A percentile compares a stretch with the other conserved stretches of the same genome.
Conservation (phyloP, 2,888 invertebrate genomes). For the Laspeyria flexula region DNA sequence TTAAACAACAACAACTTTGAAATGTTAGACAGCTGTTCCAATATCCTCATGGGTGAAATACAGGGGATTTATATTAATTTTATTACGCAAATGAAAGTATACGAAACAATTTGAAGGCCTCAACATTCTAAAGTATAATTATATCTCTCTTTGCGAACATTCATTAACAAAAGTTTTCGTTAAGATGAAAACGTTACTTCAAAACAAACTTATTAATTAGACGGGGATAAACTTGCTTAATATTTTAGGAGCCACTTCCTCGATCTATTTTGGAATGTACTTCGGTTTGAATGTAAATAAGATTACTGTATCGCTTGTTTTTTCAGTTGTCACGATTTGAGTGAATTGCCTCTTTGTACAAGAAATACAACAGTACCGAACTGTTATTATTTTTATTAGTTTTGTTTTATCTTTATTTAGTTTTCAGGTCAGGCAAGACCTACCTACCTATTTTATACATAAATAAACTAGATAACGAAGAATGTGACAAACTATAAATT, state of each 20-base stretch:
- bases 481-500: too few relatives aligned
- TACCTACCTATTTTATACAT: too few relatives aligned
- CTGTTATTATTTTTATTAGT: too few relatives aligned
- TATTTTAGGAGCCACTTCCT: conserved; percentile 23
- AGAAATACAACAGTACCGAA: too few relatives aligned
- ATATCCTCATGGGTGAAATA: too few relatives aligned
- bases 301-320: conserved; percentile 10
- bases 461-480: too few relatives aligned
- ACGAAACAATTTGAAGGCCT: conserved; percentile 29
- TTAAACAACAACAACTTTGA: not conserved
- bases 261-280: conserved; percentile 20
- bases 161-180: conserved; percentile 46
- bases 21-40: conserved; percentile 3
- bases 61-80: conserved; percentile 33
- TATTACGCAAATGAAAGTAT: conserved; percentile 28
- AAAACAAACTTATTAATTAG: conserved; percentile 47
- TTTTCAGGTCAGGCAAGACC: too few relatives aligned
- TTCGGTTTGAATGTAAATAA: conserved; percentile 22
- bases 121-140: conserved; percentile 32
- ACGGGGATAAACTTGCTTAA: conserved; percentile 34
- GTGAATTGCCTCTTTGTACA: too few relatives aligned
- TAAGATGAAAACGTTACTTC: conserved; percentile 45
- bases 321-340: too few relatives aligned
- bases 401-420: too few relatives aligned
- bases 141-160: conserved; percentile 36